Base-by-base conservation (phyloP, 2,113 vertebrate species). In the Uria aalge region DNA sequence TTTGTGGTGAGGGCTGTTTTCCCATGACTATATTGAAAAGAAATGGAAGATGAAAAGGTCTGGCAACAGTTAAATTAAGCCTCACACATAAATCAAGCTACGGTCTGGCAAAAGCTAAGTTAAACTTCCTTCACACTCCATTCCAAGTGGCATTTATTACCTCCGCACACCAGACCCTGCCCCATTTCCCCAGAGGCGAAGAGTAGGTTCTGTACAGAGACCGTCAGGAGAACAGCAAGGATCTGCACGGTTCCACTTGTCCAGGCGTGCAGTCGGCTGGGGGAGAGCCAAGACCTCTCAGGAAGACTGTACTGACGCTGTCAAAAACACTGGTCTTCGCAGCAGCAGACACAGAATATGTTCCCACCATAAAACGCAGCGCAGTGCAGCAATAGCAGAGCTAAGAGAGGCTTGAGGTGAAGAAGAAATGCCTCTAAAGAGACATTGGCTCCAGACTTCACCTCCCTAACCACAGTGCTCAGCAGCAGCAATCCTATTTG, bases 211-310 rank as follows among this genome's bases (percentile, higher is more conserved):
- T 57, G 73, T 29, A 22, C 18, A 12, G 48, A 36, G 41, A 7
- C 15, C 34, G 32, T 6, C 10, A 8, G 34, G 32, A 23, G 73
- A 50, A 43, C 57, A 64, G 34, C 66, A 38, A 50, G 50, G 43
- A 27, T 11, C 53, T 5, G 23, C 2, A 23, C 4, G 1, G 50
- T 20, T 53, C 67, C 23, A 7, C 66, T 26, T 12, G 23, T 29
- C 27, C 1, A 3, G 81, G 43, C 12, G 6, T 0, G 1, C 30
- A 7, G 7, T 6, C 2, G 9, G 36, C 73, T 64, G 73, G 60
- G 59, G 52, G 23, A 78, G n/a, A 73, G 67, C 59, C 45, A 45
- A 17, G 53, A 45, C 13, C 45, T 32, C 52, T 52, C 38, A 6
- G 27, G 74, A 50, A 34, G 38, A 17, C 43, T 2, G 3, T 3